A percentile compares a stretch with the other conserved stretches of the same genome.
Conservation (phyloP, 1,140 invertebrate genomes). For the Stegodyphus dumicola region DNA sequence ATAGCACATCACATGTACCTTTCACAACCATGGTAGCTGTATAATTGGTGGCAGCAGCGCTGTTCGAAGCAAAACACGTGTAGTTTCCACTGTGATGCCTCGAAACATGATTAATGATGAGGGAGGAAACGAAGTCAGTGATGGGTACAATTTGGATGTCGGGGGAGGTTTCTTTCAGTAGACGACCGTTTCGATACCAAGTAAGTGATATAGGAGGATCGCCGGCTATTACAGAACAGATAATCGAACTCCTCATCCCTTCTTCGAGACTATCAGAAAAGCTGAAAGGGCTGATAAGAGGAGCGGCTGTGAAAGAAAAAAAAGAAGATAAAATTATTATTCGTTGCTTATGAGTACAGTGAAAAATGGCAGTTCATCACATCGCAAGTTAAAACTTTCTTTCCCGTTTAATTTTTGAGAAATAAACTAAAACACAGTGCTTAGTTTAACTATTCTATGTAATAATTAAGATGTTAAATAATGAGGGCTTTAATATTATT, state of each 20-base stretch:
- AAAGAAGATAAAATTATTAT: not conserved
- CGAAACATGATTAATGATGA: conserved; percentile 81
- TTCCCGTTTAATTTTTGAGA: too few relatives aligned
- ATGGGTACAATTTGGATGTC: conserved; percentile 63
- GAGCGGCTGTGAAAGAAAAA: conserved; percentile 62
- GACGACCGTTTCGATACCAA: conserved; percentile 81
- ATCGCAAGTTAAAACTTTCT: too few relatives aligned
- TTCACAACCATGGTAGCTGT: conserved; percentile 83
- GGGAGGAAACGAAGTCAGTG: conserved; percentile 66
- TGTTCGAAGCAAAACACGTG: conserved; percentile 83
- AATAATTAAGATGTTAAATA: too few relatives aligned
- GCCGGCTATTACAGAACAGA: conserved; percentile 64
- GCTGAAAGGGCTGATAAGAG: conserved; percentile 63
- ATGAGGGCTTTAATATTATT: too few relatives aligned
- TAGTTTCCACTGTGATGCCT: conserved; percentile 82
- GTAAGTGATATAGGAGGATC: conserved; percentile 80
- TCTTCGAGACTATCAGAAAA: conserved; percentile 64
- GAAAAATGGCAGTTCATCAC: too few relatives aligned
- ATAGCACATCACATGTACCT: conserved; percentile 72
- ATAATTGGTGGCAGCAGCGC: conserved; percentile 81
- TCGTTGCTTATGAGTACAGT: too few relatives aligned
- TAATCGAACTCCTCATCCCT: conserved; percentile 63
- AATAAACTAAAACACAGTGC: too few relatives aligned
- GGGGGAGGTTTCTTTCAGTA: conserved; percentile 67
- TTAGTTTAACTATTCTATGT: too few relatives aligned